phyloP scores from a whole-genome alignment of 2,888 invertebrate species.

The Zaprionus bogoriensis region DNA sequence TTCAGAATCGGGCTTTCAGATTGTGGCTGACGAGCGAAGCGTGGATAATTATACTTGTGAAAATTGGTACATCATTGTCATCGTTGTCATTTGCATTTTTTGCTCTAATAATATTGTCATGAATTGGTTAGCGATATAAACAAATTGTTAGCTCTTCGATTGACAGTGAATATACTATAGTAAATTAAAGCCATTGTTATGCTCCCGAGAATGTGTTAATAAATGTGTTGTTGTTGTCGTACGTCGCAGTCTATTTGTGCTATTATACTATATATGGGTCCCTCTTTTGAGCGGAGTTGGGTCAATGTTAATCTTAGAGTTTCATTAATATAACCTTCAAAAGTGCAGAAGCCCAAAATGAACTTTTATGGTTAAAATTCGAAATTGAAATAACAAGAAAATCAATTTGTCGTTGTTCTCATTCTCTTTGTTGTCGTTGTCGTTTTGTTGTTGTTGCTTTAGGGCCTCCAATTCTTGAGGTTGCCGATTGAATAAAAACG shows the following conservation, averaged over 20 bases:
- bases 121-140: slow-evolving; percentile 40
- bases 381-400: slow-evolving; percentile 21
- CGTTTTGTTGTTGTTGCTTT: slow-evolving; percentile 11
- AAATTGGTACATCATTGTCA: slow-evolving; percentile 33
- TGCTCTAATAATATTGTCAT: slow-evolving; percentile 61
- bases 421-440: neutral
- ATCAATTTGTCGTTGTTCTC: slow-evolving; percentile 21
- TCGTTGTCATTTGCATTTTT: slow-evolving; percentile 7
- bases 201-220: slow-evolving; percentile 36
- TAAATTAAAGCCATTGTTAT: slow-evolving; percentile 9
- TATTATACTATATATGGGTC: neutral
- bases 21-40: slow-evolving; percentile 24
- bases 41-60: slow-evolving; percentile 41
- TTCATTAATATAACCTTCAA: slow-evolving; percentile 57
- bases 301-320: slow-evolving; percentile 43
- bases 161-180: slow-evolving; percentile 5
- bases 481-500: slow-evolving; percentile 4
- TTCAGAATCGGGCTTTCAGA: too few species aligned
- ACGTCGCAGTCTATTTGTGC: neutral
- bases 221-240: slow-evolving; percentile 24
- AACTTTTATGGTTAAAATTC: slow-evolving; percentile 3
- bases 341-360: slow-evolving; percentile 3
- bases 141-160: slow-evolving; percentile 15
- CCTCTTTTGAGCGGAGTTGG: slow-evolving; percentile 2
- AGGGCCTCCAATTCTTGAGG: neutral